A percentile compares a stretch with the other conserved stretches of the same genome.
Evolutionary conservation across 1,140 invertebrate genomes (phyloP).

Genomic region (Chrysopa pallens): DNA sequence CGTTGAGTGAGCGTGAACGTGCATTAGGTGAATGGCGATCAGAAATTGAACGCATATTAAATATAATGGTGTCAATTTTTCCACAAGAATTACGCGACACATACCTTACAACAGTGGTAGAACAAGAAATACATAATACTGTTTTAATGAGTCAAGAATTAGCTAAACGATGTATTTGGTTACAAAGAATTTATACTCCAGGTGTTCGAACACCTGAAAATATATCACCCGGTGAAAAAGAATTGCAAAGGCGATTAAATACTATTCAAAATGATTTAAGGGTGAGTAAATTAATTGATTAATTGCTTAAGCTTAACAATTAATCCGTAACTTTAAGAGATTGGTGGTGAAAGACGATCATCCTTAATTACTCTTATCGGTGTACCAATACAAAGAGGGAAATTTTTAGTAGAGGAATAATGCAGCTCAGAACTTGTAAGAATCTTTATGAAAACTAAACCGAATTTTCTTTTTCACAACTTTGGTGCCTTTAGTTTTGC

Average conservation of each 20-base stretch:
- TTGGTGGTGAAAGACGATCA: too few relatives aligned
- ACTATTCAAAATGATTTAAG: constrained; percentile 51
- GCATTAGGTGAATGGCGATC: constrained; percentile 34
- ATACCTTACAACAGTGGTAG: constrained; percentile 59
- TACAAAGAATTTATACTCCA: constrained; percentile 34
- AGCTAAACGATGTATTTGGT: constrained; percentile 55
- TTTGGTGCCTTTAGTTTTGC: too few relatives aligned
- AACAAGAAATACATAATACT: constrained; percentile 65
- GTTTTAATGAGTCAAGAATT: constrained; percentile 56
- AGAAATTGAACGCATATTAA: constrained; percentile 41
- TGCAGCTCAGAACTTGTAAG: too few relatives aligned
- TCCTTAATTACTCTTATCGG: too few relatives aligned
- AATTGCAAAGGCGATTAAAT: constrained; percentile 44
- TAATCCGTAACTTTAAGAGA: too few relatives aligned
- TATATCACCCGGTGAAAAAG: constrained; percentile 28
- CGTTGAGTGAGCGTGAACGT: constrained; percentile 22
- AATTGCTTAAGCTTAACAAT: too few relatives aligned
- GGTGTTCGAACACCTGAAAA: constrained; percentile 24
- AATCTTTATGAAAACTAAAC: too few relatives aligned
- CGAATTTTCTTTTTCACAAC: too few relatives aligned
- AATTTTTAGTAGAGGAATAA: too few relatives aligned
- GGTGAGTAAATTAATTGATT: constrained; percentile 25
- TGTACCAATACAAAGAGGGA: too few relatives aligned
- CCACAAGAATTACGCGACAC: constrained; percentile 54
- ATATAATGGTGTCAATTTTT: constrained; percentile 45